Conservation (phyloP, 2,888 invertebrate genomes). For the Osedax frankpressi region DNA sequence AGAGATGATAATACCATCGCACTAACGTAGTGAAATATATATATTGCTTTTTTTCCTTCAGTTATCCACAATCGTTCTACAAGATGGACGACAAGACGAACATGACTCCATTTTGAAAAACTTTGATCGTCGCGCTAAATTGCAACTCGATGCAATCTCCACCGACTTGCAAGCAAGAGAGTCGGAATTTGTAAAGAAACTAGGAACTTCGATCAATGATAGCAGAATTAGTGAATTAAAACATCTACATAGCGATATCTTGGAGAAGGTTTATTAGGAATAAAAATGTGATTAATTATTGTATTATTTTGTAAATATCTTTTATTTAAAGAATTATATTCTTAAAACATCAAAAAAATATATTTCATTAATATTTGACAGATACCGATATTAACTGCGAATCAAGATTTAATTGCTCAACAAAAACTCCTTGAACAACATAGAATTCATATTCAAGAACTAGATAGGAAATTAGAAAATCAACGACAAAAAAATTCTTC, state of each 20-base stretch:
- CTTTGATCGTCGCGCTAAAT: constrained; percentile 32
- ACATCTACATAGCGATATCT: not conserved
- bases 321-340: no score
- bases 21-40: no score
- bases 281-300: no score
- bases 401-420: constrained; percentile 30
- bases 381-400: not conserved
- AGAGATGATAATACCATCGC: no score
- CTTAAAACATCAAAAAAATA: no score
- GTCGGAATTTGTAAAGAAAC: constrained; percentile 26
- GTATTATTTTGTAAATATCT: no score
- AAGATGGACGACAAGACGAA: constrained; percentile 35
- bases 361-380: no score
- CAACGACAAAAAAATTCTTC: constrained; percentile 33
- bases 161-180: constrained; percentile 37
- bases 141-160: constrained; percentile 32
- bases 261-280: constrained; percentile 20
- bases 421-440: constrained; percentile 38
- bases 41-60: no score
- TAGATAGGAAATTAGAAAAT: constrained; percentile 31
- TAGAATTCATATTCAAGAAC: constrained; percentile 31
- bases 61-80: constrained; percentile 34
- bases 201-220: not conserved
- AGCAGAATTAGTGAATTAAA: not conserved
- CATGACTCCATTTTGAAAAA: constrained; percentile 33